These are phyloP conservation scores for Pardosa pseudoannulata DNA, from an alignment of 2,888 invertebrate genomes.

Conservation along the genomic window DNA sequence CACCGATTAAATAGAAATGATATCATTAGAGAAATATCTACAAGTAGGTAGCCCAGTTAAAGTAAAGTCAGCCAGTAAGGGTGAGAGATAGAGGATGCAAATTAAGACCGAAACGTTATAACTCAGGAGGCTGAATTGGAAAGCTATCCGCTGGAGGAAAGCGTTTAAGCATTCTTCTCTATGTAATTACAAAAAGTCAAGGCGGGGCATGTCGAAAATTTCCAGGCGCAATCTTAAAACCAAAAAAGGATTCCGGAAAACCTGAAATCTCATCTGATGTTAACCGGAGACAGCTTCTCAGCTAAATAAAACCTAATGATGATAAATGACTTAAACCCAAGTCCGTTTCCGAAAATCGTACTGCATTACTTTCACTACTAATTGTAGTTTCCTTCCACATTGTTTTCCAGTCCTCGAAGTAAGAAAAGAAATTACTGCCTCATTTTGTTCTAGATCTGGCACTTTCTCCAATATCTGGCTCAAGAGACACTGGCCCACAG, in stretches of 20 bases:
- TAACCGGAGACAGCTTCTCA: constrained; percentile 47
- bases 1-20: not conserved
- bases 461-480: constrained; percentile 68
- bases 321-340: constrained; percentile 58
- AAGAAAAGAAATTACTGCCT: constrained; percentile 61
- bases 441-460: constrained; percentile 64
- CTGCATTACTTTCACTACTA: constrained; percentile 63
- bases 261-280: constrained; percentile 42
- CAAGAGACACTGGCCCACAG: constrained; percentile 45
- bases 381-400: constrained; percentile 63
- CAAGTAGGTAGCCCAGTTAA: not conserved
- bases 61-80: not conserved
- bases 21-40: not conserved
- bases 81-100: not conserved
- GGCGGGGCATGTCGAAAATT: constrained; percentile 25
- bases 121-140: not conserved
- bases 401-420: constrained; percentile 58
- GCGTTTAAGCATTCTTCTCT: not conserved
- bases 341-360: constrained; percentile 59
- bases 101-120: not conserved
- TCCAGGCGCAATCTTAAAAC: not conserved
- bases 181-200: constrained; percentile 13
- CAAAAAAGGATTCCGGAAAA: constrained; percentile 1
- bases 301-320: constrained; percentile 70
- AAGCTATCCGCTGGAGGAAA: not conserved